Evolutionary conservation across 2,888 invertebrate species (phyloP), one percentile per base, ranked within the genome.

Genomic region (Bombylius discolor): DNA sequence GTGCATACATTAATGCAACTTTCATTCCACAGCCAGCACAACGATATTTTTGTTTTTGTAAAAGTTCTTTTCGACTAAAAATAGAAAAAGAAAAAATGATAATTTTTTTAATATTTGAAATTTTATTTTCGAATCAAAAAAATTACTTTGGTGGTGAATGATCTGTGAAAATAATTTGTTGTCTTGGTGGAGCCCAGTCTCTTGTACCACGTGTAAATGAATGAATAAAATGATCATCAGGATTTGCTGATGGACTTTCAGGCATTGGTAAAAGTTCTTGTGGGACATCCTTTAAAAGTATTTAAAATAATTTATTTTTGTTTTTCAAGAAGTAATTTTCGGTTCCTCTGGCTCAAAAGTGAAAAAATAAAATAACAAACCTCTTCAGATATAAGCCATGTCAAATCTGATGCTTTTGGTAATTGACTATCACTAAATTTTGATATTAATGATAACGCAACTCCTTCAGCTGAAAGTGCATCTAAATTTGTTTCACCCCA

Each of bases 21-120:
- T 81, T 82, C 79, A 86, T 85, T 1, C 90, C 89, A 73, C 91
- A 92, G 5, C 90, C 90, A 47, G 90, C 88, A 72, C 91, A 92
- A 36, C 85, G 78, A 66, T 83, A 84, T 65, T 85, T 84, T 70
- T 92, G 91, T 59, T 80, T 83, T 12, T 79, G 79, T 72, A 90
- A 79, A 44, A 84, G 66, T 54, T 75, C 76, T 65, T 79, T 79
- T 47, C 84, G 77, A 64, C 86, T 88, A 65, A 62, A 66, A 66
- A 51, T 52, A 33, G 45, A 46, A 14, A 13, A 4, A 52, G 52
- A 34, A 51, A 50, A 49, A 32, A 33, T 32, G 4, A 23, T 23
- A n/a, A 2, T 23, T 23, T 23, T 23, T 23, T 11, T 4, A 49
- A 12, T 36, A 39, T 32, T 51, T 12, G 44, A 32, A 14, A 44